These are phyloP conservation scores for Adelosebastes latens DNA, from an alignment of 2,797 vertebrate genomes.

Conservation along the genomic window DNA sequence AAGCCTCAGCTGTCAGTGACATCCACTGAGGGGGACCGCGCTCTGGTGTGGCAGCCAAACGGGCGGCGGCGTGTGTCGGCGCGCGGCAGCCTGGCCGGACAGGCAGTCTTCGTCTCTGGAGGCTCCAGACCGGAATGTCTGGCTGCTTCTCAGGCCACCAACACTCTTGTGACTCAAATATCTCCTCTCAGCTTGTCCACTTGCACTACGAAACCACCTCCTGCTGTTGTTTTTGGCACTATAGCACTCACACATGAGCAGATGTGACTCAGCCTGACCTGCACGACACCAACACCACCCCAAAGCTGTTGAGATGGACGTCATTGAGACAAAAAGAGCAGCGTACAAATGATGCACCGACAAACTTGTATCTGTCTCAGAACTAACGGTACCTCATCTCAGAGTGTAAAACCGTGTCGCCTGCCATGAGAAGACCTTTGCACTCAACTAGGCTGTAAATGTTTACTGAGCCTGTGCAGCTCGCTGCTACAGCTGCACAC, in stretches of 20 bases:
- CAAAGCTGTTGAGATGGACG: background rate
- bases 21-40: background rate
- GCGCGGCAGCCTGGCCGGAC: background rate
- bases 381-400: background rate
- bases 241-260: background rate
- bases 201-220: slow-evolving; percentile 10
- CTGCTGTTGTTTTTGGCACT: slow-evolving; percentile 4
- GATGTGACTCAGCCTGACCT: slow-evolving; percentile 18
- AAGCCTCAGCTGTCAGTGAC: slow-evolving; percentile 42
- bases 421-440: slow-evolving; percentile 24
- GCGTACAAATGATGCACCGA: background rate
- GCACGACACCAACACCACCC: background rate
- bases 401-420: background rate
- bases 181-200: slow-evolving; percentile 19
- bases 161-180: slow-evolving; percentile 19
- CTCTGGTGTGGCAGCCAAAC: slow-evolving; percentile 13
- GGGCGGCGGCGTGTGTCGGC: background rate
- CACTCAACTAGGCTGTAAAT: slow-evolving; percentile 26
- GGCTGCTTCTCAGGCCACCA: slow-evolving; percentile 16
- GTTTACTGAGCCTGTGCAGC: background rate
- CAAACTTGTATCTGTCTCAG: background rate
- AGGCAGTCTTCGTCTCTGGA: slow-evolving; percentile 15
- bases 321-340: background rate
- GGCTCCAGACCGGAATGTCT: slow-evolving; percentile 3
- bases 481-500: background rate